phyloP scores from a whole-genome alignment of 2,113 vertebrate genomes.

The Thalassarche chlororhynchos region DNA sequence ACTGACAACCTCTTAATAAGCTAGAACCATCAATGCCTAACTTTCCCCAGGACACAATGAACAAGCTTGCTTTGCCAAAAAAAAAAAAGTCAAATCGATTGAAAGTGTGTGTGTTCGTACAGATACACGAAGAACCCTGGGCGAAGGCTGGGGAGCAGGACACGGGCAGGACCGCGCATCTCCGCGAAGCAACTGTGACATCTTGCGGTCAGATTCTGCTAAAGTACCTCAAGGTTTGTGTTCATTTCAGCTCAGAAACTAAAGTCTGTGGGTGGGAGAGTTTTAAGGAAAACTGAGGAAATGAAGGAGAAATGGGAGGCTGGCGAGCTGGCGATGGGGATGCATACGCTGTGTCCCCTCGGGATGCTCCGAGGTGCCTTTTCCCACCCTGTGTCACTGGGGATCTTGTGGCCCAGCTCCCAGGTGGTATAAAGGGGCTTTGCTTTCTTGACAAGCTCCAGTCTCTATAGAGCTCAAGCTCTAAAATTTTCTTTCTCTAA shows the following conservation, averaged over 20 bases:
- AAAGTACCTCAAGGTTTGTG: background rate
- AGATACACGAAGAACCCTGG: accelerated
- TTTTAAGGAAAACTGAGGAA: background rate
- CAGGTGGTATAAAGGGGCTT: background rate
- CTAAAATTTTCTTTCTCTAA: background rate
- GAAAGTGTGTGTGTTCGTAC: accelerated
- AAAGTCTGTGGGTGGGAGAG: background rate
- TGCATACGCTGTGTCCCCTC: accelerated
- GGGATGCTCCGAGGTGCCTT: background rate
- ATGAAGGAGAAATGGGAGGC: background rate
- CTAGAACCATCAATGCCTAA: background rate
- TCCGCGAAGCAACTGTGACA: slow-evolving; percentile 17
- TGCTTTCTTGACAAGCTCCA: background rate
- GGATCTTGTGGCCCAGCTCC: background rate
- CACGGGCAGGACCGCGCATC: accelerated
- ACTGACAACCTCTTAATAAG: background rate
- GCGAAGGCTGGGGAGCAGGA: background rate
- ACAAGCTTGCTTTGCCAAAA: background rate
- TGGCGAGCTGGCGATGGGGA: accelerated
- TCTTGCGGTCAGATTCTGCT: slow-evolving; percentile 25
- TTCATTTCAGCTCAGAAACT: background rate
- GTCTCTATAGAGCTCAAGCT: background rate
- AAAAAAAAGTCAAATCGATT: background rate
- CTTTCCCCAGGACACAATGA: background rate
- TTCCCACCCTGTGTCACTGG: background rate